Percentiles rank a stretch among this genome's conserved stretches.
Conservation (phyloP, 2,888 invertebrate species). For the Platerodrilus igneus region DNA sequence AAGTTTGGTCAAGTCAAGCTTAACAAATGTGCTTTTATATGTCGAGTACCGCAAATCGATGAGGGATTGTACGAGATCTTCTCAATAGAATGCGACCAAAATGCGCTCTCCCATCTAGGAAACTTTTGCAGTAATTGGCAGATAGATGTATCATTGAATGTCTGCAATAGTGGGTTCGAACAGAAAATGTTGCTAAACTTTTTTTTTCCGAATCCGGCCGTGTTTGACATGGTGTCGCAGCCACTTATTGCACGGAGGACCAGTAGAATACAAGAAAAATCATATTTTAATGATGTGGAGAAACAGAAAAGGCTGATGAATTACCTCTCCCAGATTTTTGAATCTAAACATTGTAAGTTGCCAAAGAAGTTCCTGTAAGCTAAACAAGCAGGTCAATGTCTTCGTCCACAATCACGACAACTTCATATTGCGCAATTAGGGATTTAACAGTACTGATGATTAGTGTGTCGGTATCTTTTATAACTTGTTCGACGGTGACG, state of each 20-base stretch:
- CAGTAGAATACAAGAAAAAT: too few species aligned
- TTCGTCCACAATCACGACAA: conserved; percentile 1
- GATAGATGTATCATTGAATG: too few species aligned
- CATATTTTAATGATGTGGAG: conserved; percentile 3
- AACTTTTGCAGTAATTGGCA: conserved; percentile 1
- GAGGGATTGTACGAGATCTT: too few species aligned
- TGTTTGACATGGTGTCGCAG: not conserved
- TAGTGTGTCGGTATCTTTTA: too few species aligned
- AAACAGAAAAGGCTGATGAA: conserved; percentile 2
- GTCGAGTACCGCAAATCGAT: too few species aligned
- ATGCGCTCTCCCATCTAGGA: not conserved
- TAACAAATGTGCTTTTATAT: too few species aligned
- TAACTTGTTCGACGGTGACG: not conserved
- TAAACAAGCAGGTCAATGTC: conserved; percentile 2
- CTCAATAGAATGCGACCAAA: too few species aligned
- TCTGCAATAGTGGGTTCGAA: too few species aligned
- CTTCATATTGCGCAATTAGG: conserved; percentile 1
- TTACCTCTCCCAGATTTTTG: not conserved
- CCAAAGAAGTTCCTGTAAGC: conserved; percentile 3
- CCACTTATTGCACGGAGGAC: conserved; percentile 3
- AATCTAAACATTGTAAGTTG: too few species aligned
- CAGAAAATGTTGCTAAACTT: too few species aligned
- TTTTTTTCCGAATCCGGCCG: too few species aligned
- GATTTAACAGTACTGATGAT: too few species aligned
- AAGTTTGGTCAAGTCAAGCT: not conserved